Evolutionary conservation across 2,113 vertebrate genomes (phyloP).

Genomic region (Malurus elegans): DNA sequence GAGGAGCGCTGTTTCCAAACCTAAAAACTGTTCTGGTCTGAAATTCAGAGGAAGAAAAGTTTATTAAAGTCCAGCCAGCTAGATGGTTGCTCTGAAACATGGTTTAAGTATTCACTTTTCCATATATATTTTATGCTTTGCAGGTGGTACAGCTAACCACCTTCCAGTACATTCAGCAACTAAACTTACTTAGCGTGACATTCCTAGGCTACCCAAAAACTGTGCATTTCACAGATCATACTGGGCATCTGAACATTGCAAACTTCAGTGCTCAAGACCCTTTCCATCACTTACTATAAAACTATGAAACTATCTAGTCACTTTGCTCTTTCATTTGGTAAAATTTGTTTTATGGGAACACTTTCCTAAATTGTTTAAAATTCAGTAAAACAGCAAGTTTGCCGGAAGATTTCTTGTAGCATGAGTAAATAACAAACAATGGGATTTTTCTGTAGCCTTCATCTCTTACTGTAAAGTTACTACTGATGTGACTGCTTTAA

Average conservation of each 20-base stretch:
- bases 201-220: neutral
- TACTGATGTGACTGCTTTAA: neutral
- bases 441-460: neutral
- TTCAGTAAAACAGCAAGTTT: neutral
- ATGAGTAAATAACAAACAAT: neutral
- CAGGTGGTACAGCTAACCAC: neutral
- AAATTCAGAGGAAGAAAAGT: neutral
- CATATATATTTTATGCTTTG: neutral
- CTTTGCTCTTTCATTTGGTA: neutral
- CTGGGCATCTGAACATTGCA: neutral
- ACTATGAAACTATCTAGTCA: neutral
- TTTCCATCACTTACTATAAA: neutral
- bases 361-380: neutral
- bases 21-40: neutral
- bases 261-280: neutral
- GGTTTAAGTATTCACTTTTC: neutral
- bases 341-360: neutral
- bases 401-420: neutral
- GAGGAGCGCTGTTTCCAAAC: rapidly evolving
- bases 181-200: neutral
- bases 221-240: neutral
- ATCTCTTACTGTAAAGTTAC: neutral
- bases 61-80: neutral
- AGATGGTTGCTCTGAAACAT: neutral
- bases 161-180: neutral